Base-by-base conservation (phyloP, 2,797 vertebrate species). In the Coreius guichenoti region DNA sequence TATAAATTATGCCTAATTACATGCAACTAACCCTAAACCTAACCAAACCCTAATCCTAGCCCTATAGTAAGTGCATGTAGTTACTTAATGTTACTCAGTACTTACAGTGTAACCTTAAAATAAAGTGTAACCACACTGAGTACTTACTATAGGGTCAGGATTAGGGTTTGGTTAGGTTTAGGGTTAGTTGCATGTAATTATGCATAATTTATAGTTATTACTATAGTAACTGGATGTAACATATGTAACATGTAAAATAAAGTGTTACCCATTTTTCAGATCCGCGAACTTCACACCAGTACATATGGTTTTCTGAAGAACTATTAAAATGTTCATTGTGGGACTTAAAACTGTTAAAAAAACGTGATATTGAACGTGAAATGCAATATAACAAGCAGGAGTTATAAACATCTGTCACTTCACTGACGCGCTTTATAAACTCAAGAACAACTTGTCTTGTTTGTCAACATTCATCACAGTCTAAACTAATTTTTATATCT, bases 361-460 rank as follows among this genome's bases (percentile, higher is more conserved):
- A 21, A 43, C 8, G 8, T 43, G 39, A 43, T 2, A 43, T 2
- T 43, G 39, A 11, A 9, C 8, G 39, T 43, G 39, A 90, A 87
- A 83, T 80, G 82, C 36, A 8, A 49, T 85, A 69, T 73, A 82
- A 89, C 83, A 90, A 84, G 75, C 3, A 45, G 81, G 83, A 79
- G 87, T 45, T 87, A 88, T 87, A 89, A 86, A 88, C 70, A 31
- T 80, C 47, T 88, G 82, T 81, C 26, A 29, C 0, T 63, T 16
- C 0, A 21, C 47, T 16, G 16, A 83, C 26, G 17, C 67, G 26
- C 69, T 69, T 56, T 73, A 58, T 19, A 58, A 58, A 81, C 49
- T 56, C 17, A 70, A 16, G 73, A 54, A 23, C 31, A 36, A 76
- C 14, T 17, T 8, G 21, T 26, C 54, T 39, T 39, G 21, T 26